These are phyloP conservation scores for Barypeithes pellucidus DNA, from an alignment of 2,888 invertebrate genomes.

Conservation along the genomic window DNA sequence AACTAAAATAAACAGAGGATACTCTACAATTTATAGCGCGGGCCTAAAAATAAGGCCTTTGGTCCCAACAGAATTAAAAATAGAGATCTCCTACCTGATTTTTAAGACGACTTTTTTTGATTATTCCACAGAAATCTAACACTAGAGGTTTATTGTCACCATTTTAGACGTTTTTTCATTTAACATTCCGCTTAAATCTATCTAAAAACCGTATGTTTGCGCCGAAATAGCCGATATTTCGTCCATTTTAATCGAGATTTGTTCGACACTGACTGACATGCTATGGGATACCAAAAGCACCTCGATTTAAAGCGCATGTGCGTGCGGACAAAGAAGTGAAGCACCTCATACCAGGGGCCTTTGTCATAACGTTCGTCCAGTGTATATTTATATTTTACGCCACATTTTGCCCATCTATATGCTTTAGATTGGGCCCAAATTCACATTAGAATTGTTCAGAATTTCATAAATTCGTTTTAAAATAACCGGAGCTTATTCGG, in stretches of 20 bases:
- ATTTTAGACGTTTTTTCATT: conserved; percentile 69
- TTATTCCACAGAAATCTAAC: conserved; percentile 43
- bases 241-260: conserved; percentile 44
- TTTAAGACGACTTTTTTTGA: conserved; percentile 32
- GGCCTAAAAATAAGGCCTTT: conserved; percentile 20
- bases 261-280: conserved; percentile 36
- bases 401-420: not conserved
- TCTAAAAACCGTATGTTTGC: conserved; percentile 40
- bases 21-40: not conserved
- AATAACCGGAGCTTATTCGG: not conserved
- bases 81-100: conserved; percentile 36
- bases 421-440: not conserved
- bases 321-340: conserved; percentile 31
- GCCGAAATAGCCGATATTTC: conserved; percentile 34
- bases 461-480: not conserved
- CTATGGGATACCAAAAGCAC: conserved; percentile 27
- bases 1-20: conserved; percentile 15
- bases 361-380: not conserved
- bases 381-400: not conserved
- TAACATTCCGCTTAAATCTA: conserved; percentile 63
- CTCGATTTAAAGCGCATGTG: conserved; percentile 27
- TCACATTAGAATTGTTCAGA: not conserved
- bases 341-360: conserved; percentile 24
- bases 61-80: conserved; percentile 24
- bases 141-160: conserved; percentile 69